Conservation (phyloP, 2,888 invertebrate genomes). For the Agrypnus murinus region DNA sequence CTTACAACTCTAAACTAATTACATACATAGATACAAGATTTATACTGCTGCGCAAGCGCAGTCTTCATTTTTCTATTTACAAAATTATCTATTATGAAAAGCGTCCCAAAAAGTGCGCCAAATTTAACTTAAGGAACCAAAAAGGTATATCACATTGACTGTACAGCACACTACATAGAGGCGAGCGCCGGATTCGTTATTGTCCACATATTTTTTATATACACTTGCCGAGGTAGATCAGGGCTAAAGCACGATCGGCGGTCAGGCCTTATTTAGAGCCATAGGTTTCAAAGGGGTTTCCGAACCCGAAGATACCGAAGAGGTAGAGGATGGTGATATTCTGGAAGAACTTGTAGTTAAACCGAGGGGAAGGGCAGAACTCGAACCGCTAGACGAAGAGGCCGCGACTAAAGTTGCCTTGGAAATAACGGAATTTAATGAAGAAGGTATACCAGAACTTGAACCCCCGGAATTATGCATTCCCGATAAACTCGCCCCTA, state of each 20-base stretch:
- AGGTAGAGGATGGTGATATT: slow-evolving; percentile 78
- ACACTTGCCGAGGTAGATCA: slow-evolving; percentile 68
- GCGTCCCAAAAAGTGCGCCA: slow-evolving; percentile 54
- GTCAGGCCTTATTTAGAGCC: slow-evolving; percentile 71
- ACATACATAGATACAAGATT: slow-evolving; percentile 71
- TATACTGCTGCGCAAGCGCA: slow-evolving; percentile 66
- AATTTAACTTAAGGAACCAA: slow-evolving; percentile 67
- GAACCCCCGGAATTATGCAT: slow-evolving; percentile 66
- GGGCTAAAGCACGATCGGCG: slow-evolving; percentile 63
- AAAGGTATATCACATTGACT: slow-evolving; percentile 70
- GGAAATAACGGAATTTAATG: slow-evolving; percentile 65
- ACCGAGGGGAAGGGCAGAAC: slow-evolving; percentile 70
- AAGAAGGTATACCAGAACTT: slow-evolving; percentile 56
- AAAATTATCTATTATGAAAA: slow-evolving; percentile 53
- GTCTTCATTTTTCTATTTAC: slow-evolving; percentile 60
- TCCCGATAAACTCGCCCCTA: slow-evolving; percentile 72
- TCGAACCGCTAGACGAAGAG: slow-evolving; percentile 59
- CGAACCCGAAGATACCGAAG: slow-evolving; percentile 75
- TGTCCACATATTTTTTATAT: slow-evolving; percentile 65
- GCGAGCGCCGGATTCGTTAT: slow-evolving; percentile 62
- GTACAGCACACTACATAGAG: slow-evolving; percentile 67
- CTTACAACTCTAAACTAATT: slow-evolving; percentile 68
- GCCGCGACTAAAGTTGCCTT: slow-evolving; percentile 67
- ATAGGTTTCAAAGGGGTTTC: slow-evolving; percentile 73
- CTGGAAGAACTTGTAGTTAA: slow-evolving; percentile 72